Conservation (phyloP, 1,140 invertebrate species). For the Leptinotarsa undecemlineata region DNA sequence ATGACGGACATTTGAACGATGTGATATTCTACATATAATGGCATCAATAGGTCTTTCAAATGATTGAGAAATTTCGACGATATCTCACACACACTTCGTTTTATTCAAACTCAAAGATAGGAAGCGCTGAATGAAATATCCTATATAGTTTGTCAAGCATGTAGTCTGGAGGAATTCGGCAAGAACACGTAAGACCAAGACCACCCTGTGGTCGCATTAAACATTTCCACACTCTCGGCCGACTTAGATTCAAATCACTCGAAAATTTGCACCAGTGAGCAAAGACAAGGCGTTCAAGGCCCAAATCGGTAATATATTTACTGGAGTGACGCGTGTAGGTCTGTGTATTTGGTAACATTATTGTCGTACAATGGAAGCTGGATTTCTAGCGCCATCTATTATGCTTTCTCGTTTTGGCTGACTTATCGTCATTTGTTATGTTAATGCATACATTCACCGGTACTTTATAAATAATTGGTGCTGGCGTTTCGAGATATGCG, state of each 20-base stretch:
- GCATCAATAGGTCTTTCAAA: too few species aligned
- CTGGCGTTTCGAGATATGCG: neutral
- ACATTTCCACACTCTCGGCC: neutral
- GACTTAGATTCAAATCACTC: neutral
- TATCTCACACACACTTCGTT: too few species aligned
- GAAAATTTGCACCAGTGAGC: neutral
- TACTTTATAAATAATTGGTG: constrained; percentile 26
- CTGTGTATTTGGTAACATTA: neutral
- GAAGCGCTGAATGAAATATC: too few species aligned
- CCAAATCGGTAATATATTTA: constrained; percentile 1
- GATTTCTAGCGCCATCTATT: constrained; percentile 35
- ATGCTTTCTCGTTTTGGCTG: constrained; percentile 37
- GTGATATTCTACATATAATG: too few species aligned
- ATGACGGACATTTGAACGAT: too few species aligned
- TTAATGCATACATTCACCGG: constrained; percentile 36
- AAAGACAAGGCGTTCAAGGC: neutral
- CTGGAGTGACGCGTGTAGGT: neutral
- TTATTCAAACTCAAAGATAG: too few species aligned
- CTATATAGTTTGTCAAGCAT: too few species aligned
- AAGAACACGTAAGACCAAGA: neutral
- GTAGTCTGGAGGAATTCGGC: too few species aligned
- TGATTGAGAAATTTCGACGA: too few species aligned
- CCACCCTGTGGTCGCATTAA: neutral
- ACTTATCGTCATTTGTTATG: constrained; percentile 36
- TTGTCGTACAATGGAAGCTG: constrained; percentile 12